A percentile compares a stretch with the other conserved stretches of the same genome.
These are phyloP conservation scores for Gymnarchus niloticus DNA, from an alignment of 2,113 vertebrate species.

Conservation along the genomic window DNA sequence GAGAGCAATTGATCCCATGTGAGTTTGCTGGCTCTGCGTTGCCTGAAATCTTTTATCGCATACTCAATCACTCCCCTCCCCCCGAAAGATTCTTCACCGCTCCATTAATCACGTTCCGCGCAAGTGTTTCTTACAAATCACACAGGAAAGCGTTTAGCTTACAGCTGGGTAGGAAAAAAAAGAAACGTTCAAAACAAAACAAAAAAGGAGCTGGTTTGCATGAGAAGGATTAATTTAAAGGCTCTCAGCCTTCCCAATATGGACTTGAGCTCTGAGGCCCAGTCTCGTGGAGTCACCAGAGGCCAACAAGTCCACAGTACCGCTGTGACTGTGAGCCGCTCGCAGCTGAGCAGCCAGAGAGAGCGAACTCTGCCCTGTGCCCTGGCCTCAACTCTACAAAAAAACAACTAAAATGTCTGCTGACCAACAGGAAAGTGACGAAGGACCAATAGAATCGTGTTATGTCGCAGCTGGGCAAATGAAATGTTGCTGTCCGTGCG, in stretches of 20 bases:
- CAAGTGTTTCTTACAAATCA: neutral
- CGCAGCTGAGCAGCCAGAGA: constrained; percentile 47
- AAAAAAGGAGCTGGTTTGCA: constrained; percentile 23
- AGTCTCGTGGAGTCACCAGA: constrained; percentile 30
- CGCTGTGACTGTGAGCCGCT: constrained; percentile 38
- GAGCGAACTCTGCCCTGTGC: constrained; percentile 29
- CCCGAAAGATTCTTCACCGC: neutral
- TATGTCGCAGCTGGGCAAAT: constrained; percentile 16
- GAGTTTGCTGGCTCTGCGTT: neutral
- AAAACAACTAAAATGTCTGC: constrained; percentile 27
- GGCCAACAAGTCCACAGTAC: neutral
- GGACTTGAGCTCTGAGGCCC: constrained; percentile 31
- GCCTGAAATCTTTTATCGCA: constrained; percentile 17
- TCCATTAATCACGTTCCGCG: constrained; percentile 15
- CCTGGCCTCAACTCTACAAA: constrained; percentile 32
- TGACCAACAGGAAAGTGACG: neutral
- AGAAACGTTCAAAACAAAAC: neutral
- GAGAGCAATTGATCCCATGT: constrained; percentile 26
- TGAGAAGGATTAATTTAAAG: constrained; percentile 26
- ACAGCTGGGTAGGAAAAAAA: constrained; percentile 17
- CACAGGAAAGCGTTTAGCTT: constrained; percentile 5
- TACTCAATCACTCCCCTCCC: neutral
- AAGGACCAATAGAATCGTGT: constrained; percentile 47
- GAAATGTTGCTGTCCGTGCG: constrained; percentile 24
- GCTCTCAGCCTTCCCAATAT: neutral